Evolutionary conservation across 2,888 invertebrate species (phyloP).

Genomic region (Andrena fulva): DNA sequence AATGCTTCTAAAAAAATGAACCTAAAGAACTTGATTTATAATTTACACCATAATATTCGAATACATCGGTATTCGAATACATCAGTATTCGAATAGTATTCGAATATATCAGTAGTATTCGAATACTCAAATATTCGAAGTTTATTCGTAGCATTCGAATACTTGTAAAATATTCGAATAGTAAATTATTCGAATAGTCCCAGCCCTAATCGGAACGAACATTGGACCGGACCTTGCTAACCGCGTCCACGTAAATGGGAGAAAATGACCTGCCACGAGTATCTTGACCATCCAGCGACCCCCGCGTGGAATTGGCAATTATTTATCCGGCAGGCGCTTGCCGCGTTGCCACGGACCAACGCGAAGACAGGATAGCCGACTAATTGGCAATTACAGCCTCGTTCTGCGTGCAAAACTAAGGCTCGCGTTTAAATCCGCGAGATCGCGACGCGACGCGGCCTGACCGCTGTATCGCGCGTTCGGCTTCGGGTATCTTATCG

Average conservation of each 20-base stretch:
- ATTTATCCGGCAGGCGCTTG: constrained; percentile 73
- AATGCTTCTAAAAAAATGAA: too few relatives aligned
- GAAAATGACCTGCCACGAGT: constrained; percentile 71
- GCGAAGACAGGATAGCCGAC: constrained; percentile 68
- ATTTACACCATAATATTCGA: too few relatives aligned
- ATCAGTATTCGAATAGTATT: too few relatives aligned
- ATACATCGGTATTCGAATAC: too few relatives aligned
- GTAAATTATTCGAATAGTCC: too few relatives aligned
- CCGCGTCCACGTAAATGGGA: constrained; percentile 58
- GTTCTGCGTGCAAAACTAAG: constrained; percentile 51
- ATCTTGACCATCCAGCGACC: constrained; percentile 59
- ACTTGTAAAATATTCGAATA: too few relatives aligned
- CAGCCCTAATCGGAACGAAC: constrained; percentile 9
- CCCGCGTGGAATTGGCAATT: constrained; percentile 75
- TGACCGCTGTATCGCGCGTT: constrained; percentile 31
- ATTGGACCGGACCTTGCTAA: constrained; percentile 9
- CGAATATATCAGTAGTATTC: too few relatives aligned
- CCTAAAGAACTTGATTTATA: too few relatives aligned
- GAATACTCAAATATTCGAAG: too few relatives aligned
- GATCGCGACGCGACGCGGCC: constrained; percentile 5
- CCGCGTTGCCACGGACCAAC: constrained; percentile 45
- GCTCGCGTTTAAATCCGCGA: constrained; percentile 54
- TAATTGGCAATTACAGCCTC: constrained; percentile 75
- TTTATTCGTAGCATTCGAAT: too few relatives aligned
- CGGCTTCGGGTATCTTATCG: constrained; percentile 40